Evolutionary conservation across 2,888 invertebrate genomes (phyloP), one percentile per base, ranked within the genome.

Genomic region (Diarsia rubi): DNA sequence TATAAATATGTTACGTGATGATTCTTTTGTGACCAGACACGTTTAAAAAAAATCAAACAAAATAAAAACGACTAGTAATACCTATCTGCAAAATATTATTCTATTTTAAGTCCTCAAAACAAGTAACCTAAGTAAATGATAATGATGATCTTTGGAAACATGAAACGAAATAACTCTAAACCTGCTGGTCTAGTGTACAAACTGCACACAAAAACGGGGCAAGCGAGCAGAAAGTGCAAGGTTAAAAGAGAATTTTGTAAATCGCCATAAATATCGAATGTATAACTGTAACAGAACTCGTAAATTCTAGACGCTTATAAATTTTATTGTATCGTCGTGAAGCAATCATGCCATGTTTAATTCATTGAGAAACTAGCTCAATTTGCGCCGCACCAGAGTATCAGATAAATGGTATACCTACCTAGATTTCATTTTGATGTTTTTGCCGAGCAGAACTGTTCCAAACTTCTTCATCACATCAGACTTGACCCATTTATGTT

Each of bases 321-420:
- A 69, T 66, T 47, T 49, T 49, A 78, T 47, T 78, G 60, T 66
- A 14, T 21, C 47, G 27, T 60, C 27, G 37, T 62, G 79, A 16
- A 45, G 45, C 19, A 76, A 54, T 47, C 54, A 24, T 24, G 47
- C 9, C 54, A 45, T 45, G 37, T 59, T 37, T 49, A 42, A 66
- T 67, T 77, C 2, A 75, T 59, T 66, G 63, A 45, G 9, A 66
- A 24, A 76, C 24, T 31, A 49, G 21, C 19, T 52, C 62, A 45
- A 74, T 74, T 45, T 54, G 27, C 24, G 11, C 24, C 44, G 3
- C 44, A 44, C 12, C 21, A 12, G 12, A 42, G 42, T 16, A 19
- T 1, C 19, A 31, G 11, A 59, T 27, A 27, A 57, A 57, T 27
- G 2, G 14, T 3, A 12, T 52, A n/a, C 1, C 1, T 27, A 27